Percentiles rank a stretch among this genome's conserved stretches.
Evolutionary conservation across 2,113 vertebrate genomes (phyloP).

Genomic region (Psilopogon haemacephalus): DNA sequence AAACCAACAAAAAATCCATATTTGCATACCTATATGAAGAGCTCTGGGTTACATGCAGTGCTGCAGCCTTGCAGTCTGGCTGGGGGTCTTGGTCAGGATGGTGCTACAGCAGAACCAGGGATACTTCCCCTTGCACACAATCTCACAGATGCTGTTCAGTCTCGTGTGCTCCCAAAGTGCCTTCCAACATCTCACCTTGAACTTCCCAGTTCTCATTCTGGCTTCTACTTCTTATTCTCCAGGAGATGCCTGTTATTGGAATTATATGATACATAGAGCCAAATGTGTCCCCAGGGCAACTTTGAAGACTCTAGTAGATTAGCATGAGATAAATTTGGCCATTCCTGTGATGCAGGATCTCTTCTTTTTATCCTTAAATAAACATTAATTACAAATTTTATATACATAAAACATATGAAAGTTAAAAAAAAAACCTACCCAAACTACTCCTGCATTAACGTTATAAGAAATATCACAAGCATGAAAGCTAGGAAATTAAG

Average conservation of each 20-base stretch:
- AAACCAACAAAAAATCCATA: too few species aligned
- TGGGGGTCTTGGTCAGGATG: rapidly evolving
- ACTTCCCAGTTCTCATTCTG: not conserved
- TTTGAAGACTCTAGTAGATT: slow-evolving; percentile 19
- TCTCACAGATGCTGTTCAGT: not conserved
- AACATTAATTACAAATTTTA: slow-evolving; percentile 58
- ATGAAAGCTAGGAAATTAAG: slow-evolving; percentile 27
- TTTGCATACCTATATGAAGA: not conserved
- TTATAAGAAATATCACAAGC: slow-evolving; percentile 4
- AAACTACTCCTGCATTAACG: not conserved
- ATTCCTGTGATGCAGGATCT: slow-evolving; percentile 11
- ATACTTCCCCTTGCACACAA: not conserved
- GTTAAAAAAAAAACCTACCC: not conserved
- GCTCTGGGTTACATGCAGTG: not conserved
- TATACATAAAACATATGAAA: slow-evolving; percentile 23
- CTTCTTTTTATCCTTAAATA: slow-evolving; percentile 54
- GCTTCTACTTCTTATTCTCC: not conserved
- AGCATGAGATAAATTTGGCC: slow-evolving; percentile 28
- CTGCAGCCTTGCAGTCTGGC: not conserved
- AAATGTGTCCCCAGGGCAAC: slow-evolving; percentile 1
- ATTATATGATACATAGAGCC: not conserved
- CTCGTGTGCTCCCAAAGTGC: not conserved
- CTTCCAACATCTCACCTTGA: not conserved
- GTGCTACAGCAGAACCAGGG: rapidly evolving
- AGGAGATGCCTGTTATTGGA: not conserved